Percentiles rank a stretch among this genome's conserved stretches.
Conservation (phyloP, 2,797 vertebrate species). For the Monodelphis domestica region DNA sequence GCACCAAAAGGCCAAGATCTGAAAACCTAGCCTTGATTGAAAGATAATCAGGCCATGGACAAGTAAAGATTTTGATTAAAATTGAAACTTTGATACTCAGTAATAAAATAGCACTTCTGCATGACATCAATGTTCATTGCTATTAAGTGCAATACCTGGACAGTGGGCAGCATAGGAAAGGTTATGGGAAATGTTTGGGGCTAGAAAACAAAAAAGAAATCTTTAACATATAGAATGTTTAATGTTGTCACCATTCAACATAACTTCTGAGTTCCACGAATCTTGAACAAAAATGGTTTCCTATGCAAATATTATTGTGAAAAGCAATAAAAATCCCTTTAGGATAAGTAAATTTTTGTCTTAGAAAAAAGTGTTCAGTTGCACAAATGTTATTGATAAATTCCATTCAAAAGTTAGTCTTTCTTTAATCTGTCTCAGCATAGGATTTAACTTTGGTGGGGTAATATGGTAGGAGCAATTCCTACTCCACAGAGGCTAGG, state of each 20-base stretch:
- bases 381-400: too few species aligned
- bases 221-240: neutral
- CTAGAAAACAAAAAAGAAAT: neutral
- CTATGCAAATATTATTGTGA: neutral
- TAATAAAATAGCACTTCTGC: neutral
- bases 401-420: too few species aligned
- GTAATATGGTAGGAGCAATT: too few species aligned
- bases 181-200: neutral
- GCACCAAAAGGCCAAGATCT: neutral
- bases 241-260: neutral
- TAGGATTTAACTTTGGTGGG: too few species aligned
- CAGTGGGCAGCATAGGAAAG: neutral
- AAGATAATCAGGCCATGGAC: neutral
- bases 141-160: neutral
- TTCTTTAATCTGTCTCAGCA: too few species aligned
- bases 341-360: slow-evolving; percentile 22
- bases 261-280: slow-evolving; percentile 21
- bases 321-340: slow-evolving; percentile 12
- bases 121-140: neutral
- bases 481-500: too few species aligned
- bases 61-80: slow-evolving; percentile 29
- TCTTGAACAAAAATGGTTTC: neutral
- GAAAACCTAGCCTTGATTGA: neutral
- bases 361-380: neutral
- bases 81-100: neutral